Evolutionary conservation across 2,113 vertebrate genomes (phyloP).

Genomic region (Lasiurus cinereus): DNA sequence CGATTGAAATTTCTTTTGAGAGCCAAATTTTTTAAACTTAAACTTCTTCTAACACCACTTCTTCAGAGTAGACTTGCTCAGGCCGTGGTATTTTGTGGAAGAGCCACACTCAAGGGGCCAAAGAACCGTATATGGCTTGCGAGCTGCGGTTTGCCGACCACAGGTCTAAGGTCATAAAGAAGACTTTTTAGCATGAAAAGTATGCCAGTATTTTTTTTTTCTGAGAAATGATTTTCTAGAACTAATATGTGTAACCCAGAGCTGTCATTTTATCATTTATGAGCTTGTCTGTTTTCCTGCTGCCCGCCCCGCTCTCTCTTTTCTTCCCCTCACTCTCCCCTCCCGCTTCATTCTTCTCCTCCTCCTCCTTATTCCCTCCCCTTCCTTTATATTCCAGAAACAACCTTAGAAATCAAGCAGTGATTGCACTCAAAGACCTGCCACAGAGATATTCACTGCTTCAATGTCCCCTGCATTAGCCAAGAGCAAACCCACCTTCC

Average conservation of each 20-base stretch:
- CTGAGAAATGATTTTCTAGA: not conserved
- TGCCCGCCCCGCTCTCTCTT: no score
- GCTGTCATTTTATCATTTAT: not conserved
- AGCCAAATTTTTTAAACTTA: no score
- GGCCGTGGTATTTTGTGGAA: no score
- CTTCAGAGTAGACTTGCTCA: no score
- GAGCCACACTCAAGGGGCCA: no score
- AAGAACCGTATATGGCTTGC: no score
- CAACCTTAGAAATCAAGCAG: not conserved
- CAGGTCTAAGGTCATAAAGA: not conserved
- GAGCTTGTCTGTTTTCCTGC: not conserved
- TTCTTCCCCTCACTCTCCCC: no score
- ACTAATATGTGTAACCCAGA: not conserved
- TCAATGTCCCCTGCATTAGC: accelerated
- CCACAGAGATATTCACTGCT: not conserved
- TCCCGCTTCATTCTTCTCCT: no score
- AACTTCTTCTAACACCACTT: no score
- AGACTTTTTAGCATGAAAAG: slow-evolving; percentile 30
- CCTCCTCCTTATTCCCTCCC: not conserved
- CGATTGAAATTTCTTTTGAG: no score
- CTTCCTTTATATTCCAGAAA: not conserved
- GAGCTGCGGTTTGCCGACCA: no score
- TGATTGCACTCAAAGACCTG: no score
- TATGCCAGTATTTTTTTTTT: not conserved
- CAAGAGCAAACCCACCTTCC: not conserved